Percentiles rank a stretch among this genome's conserved stretches.
phyloP scores from a whole-genome alignment of 2,888 invertebrate genomes.

The Stenichneumon culpator region DNA sequence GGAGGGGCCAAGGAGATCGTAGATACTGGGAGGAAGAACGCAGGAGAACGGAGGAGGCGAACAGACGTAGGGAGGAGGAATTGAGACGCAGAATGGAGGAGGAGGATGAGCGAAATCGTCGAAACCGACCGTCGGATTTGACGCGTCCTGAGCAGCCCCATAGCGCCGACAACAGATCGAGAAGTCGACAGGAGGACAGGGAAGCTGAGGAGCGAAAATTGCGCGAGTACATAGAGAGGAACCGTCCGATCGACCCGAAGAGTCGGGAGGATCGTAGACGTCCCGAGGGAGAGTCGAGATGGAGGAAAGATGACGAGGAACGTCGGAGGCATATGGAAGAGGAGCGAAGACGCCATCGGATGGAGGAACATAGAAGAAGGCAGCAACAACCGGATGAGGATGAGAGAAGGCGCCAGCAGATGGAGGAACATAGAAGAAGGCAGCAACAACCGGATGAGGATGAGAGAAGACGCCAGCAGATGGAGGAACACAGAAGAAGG shows the following conservation, averaged over 20 bases:
- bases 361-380: conserved; percentile 35
- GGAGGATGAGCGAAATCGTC: conserved; percentile 37
- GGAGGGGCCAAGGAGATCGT: not conserved
- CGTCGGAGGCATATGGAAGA: conserved; percentile 33
- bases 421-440: conserved; percentile 30
- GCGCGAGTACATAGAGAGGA: conserved; percentile 73
- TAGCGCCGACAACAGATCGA: conserved; percentile 1
- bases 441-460: conserved; percentile 3
- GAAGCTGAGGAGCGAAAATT: conserved; percentile 58
- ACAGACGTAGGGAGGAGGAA: conserved; percentile 64
- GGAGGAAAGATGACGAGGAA: conserved; percentile 38
- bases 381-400: conserved; percentile 29
- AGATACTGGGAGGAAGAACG: conserved; percentile 19
- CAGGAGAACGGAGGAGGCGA: conserved; percentile 59
- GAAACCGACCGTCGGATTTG: conserved; percentile 55
- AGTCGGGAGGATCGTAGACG: conserved; percentile 15
- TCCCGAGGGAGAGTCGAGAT: conserved; percentile 39
- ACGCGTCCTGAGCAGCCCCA: conserved; percentile 53
- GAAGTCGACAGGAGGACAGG: conserved; percentile 31
- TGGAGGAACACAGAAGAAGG: conserved; percentile 51
- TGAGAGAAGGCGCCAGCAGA: conserved; percentile 27
- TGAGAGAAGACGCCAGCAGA: conserved; percentile 34
- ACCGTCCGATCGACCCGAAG: conserved; percentile 72
- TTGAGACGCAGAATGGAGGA: conserved; percentile 37
- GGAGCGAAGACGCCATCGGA: conserved; percentile 36